These are phyloP conservation scores for Cheilinus undulatus DNA, from an alignment of 2,113 vertebrate species.

Conservation along the genomic window DNA sequence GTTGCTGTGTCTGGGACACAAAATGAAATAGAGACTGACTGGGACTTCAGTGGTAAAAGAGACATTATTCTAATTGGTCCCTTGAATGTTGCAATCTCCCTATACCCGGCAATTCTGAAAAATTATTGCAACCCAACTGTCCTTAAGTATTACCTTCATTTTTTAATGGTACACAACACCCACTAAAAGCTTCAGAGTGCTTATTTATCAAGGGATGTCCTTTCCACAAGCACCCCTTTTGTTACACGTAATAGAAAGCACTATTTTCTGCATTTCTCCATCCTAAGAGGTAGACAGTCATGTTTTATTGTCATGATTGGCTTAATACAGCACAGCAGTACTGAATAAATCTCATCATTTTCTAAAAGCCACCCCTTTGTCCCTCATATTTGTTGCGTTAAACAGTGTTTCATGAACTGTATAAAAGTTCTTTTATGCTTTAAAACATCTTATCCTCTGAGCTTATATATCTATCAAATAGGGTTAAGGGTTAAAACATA, in stretches of 20 bases:
- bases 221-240: not conserved
- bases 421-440: not conserved
- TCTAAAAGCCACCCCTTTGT: not conserved
- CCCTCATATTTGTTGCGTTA: not conserved
- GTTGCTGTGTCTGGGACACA: slow-evolving; percentile 30
- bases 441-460: not conserved
- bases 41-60: slow-evolving; percentile 33
- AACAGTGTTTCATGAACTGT: slow-evolving; percentile 1
- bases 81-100: slow-evolving; percentile 32
- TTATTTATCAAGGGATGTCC: not conserved
- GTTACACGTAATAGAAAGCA: not conserved
- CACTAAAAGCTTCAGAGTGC: slow-evolving; percentile 14
- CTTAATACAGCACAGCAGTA: not conserved
- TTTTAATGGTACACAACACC: slow-evolving; percentile 2
- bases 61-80: slow-evolving; percentile 67
- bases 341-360: not conserved
- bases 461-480: not conserved
- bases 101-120: slow-evolving; percentile 19
- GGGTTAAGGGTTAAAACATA: slow-evolving; percentile 14
- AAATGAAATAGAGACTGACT: slow-evolving; percentile 32
- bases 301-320: not conserved
- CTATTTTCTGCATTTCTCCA: not conserved
- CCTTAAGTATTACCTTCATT: slow-evolving; percentile 35
- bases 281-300: not conserved
- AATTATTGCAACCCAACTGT: slow-evolving; percentile 36